phyloP scores from a whole-genome alignment of 2,797 vertebrate species.

The Serranus cabrilla region DNA sequence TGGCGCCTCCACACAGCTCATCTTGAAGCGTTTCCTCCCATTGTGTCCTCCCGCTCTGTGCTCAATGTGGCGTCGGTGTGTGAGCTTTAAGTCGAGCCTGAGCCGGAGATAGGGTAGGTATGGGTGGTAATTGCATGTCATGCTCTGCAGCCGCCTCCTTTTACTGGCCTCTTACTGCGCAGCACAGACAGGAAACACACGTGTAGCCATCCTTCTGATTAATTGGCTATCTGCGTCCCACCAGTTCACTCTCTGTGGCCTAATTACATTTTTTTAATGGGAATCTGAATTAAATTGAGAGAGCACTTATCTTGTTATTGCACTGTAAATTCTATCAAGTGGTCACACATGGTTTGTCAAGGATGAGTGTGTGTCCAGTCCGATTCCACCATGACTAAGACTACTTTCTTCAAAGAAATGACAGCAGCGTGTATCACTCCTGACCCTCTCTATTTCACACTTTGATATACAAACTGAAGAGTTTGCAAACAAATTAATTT shows the following conservation, averaged over 20 bases:
- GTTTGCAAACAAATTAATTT: constrained; percentile 26
- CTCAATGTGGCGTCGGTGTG: constrained; percentile 4
- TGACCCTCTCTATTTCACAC: constrained; percentile 7
- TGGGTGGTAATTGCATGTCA: constrained; percentile 31
- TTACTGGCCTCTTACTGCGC: not conserved
- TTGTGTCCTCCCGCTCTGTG: constrained; percentile 15
- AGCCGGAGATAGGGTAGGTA: constrained; percentile 6
- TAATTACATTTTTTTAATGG: constrained; percentile 65
- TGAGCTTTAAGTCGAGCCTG: constrained; percentile 38
- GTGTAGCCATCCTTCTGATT: constrained; percentile 43
- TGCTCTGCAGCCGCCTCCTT: constrained; percentile 3
- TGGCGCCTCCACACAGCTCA: constrained; percentile 32
- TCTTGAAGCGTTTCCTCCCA: constrained; percentile 24
- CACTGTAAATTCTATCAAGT: constrained; percentile 55
- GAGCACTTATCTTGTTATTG: constrained; percentile 58
- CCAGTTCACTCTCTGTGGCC: constrained; percentile 32
- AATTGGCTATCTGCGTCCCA: constrained; percentile 43
- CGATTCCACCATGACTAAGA: not conserved
- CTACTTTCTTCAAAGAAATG: not conserved
- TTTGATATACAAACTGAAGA: not conserved
- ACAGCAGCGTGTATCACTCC: not conserved
- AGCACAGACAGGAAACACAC: constrained; percentile 31
- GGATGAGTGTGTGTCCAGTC: not conserved
- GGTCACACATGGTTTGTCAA: constrained; percentile 46
- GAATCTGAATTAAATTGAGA: constrained; percentile 67